Evolutionary conservation across 2,797 vertebrate genomes (phyloP).

Genomic region (Dicrostonyx torquatus): DNA sequence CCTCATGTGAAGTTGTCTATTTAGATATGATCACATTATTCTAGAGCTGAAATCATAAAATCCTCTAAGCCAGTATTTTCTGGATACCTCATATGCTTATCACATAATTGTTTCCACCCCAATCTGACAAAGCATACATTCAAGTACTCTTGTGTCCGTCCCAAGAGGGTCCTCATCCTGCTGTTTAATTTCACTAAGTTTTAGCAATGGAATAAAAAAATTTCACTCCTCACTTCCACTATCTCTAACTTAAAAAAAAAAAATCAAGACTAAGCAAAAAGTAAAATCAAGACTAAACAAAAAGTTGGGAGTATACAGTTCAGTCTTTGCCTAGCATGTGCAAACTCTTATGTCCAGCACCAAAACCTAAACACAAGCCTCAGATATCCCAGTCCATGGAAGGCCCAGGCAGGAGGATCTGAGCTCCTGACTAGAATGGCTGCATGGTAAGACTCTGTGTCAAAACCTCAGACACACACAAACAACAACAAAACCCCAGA

Average conservation of each 20-base stretch:
- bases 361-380: neutral
- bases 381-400: neutral
- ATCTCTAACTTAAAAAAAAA: neutral
- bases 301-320: neutral
- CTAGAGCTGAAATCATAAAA: neutral
- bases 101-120: neutral
- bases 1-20: neutral
- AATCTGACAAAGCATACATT: neutral
- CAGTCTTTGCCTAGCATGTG: neutral
- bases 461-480: neutral
- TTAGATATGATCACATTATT: slow-evolving; percentile 8
- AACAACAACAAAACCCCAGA: neutral
- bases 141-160: slow-evolving; percentile 5
- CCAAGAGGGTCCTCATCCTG: neutral
- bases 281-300: slow-evolving; percentile 4
- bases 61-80: neutral
- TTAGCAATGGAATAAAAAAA: neutral
- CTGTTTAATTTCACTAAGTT: slow-evolving; percentile 25
- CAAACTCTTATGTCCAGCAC: neutral
- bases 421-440: neutral
- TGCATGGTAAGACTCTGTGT: neutral
- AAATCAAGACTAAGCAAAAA: neutral
- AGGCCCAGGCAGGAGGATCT: neutral
- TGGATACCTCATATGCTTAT: neutral
- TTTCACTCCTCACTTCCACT: neutral